These are phyloP conservation scores for Cavia porcellus DNA, from an alignment of 2,113 vertebrate species.

Conservation along the genomic window DNA sequence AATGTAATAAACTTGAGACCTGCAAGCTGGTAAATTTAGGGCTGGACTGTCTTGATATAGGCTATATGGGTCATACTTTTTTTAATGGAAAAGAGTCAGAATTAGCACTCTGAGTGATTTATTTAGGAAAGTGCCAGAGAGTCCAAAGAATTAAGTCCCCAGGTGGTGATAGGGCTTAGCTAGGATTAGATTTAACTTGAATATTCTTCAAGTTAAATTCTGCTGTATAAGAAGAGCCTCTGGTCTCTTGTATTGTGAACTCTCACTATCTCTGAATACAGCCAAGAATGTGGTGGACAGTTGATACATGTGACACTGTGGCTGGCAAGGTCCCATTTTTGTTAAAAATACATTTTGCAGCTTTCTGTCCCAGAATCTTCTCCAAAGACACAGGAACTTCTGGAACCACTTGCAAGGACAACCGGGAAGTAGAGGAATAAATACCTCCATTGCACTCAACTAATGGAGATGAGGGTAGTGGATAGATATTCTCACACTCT, in stretches of 20 bases:
- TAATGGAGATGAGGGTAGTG: background rate
- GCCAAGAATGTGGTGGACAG: background rate
- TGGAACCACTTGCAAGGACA: background rate
- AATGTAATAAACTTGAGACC: constrained; percentile 20
- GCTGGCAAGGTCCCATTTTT: background rate
- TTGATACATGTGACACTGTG: background rate
- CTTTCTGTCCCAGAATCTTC: background rate
- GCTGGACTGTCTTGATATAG: background rate
- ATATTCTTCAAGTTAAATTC: background rate
- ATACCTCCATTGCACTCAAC: background rate
- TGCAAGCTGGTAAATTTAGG: background rate
- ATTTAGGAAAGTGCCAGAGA: constrained; percentile 29
- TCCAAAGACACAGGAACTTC: background rate
- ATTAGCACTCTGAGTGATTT: background rate
- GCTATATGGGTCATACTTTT: background rate
- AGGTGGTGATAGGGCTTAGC: background rate
- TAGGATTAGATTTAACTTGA: background rate
- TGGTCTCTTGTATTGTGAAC: background rate
- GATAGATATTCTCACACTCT: background rate
- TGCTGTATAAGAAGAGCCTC: background rate
- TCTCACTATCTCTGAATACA: background rate
- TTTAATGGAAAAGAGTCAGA: background rate
- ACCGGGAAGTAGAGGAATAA: background rate
- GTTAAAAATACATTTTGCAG: background rate
- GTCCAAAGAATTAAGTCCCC: background rate